Conservation (phyloP, 2,797 vertebrate species). For the Euphonia xanthogaster region DNA sequence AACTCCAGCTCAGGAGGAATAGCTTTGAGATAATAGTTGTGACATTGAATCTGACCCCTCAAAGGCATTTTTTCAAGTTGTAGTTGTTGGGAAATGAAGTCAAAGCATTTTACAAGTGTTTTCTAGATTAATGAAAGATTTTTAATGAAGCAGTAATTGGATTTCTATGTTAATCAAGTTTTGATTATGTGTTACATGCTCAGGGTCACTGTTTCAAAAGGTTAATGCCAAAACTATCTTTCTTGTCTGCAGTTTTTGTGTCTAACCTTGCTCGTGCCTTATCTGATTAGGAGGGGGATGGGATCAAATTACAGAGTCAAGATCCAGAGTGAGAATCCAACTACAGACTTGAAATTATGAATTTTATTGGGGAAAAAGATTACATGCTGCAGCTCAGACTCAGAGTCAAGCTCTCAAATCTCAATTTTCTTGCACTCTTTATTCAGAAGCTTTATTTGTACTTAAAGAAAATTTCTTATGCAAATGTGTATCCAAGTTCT, state of each 20-base stretch:
- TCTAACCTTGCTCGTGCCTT: not conserved
- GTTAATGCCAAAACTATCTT: not conserved
- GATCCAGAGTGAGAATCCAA: not conserved
- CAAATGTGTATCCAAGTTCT: not conserved
- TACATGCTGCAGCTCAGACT: not conserved
- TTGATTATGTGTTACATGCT: conserved; percentile 33
- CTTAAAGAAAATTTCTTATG: not conserved
- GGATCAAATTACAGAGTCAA: not conserved
- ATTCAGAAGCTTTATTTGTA: not conserved
- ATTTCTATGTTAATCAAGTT: conserved; percentile 43
- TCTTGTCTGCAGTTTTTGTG: not conserved
- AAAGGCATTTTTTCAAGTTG: not conserved
- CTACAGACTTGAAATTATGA: not conserved
- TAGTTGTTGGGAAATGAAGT: not conserved
- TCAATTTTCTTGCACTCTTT: not conserved
- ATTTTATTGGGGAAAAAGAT: not conserved
- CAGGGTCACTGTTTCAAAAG: not conserved
- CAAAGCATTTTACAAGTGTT: not conserved
- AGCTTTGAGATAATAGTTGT: not conserved
- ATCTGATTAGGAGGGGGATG: not conserved
- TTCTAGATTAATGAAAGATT: conserved; percentile 11
- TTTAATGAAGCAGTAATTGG: conserved; percentile 27
- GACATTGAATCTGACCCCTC: not conserved
- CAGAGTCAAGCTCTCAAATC: not conserved
- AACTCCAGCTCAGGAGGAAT: not conserved